A percentile compares a stretch with the other conserved stretches of the same genome.
Conservation (phyloP, 2,797 vertebrate species). For the Euphonia xanthogaster region DNA sequence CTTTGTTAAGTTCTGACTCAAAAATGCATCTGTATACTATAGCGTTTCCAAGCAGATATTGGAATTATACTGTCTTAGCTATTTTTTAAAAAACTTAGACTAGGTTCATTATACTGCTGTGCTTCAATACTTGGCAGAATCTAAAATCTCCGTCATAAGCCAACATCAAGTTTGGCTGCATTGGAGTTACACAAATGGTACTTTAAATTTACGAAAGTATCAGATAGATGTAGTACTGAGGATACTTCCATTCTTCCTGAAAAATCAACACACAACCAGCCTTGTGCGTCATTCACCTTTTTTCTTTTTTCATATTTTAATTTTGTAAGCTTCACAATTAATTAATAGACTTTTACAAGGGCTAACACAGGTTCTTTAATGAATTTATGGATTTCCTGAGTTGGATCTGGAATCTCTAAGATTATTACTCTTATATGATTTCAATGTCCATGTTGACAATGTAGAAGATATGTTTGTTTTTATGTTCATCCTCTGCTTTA, state of each 20-base stretch:
- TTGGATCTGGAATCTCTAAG: neutral
- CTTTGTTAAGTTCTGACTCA: neutral
- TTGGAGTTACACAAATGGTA: neutral
- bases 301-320: neutral
- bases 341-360: conserved; percentile 38
- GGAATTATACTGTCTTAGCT: neutral
- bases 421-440: conserved; percentile 50
- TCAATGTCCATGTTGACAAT: conserved; percentile 1
- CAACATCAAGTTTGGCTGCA: neutral
- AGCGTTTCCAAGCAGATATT: neutral
- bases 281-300: neutral
- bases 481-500: neutral
- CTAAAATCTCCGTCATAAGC: neutral
- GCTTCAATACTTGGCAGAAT: neutral
- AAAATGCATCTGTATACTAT: neutral
- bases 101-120: neutral
- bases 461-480: neutral
- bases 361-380: conserved; percentile 48
- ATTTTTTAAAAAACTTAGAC: neutral
- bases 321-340: neutral
- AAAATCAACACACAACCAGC: neutral
- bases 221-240: neutral
- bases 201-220: neutral
- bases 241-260: neutral
- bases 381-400: conserved; percentile 66